A percentile compares a stretch with the other conserved stretches of the same genome.
phyloP scores from a whole-genome alignment of 2,888 invertebrate genomes.

The Trachelus tabidus region DNA sequence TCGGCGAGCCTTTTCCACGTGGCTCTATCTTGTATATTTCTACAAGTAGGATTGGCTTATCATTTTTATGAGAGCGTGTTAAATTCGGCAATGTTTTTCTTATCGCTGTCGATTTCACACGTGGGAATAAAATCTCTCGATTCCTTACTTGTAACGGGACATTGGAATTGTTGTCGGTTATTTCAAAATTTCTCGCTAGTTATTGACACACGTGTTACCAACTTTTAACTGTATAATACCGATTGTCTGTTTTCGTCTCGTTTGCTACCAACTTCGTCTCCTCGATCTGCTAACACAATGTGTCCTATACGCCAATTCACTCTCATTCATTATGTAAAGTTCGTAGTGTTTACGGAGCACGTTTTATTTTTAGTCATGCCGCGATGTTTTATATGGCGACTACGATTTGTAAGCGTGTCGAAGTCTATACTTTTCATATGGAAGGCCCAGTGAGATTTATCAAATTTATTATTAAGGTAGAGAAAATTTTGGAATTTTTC shows the following conservation, averaged over 20 bases:
- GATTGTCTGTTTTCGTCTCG: neutral
- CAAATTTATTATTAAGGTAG: neutral
- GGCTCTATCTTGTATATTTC: neutral
- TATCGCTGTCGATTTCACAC: neutral
- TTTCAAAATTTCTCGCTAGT: neutral
- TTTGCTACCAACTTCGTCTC: neutral
- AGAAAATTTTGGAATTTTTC: no score
- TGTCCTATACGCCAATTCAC: slow-evolving; percentile 36
- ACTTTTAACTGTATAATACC: neutral
- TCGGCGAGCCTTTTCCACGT: neutral
- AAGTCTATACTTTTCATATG: neutral
- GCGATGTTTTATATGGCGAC: slow-evolving; percentile 33
- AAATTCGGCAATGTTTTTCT: neutral
- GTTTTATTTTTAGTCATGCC: slow-evolving; percentile 51
- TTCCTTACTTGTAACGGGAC: no score
- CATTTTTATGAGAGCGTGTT: neutral
- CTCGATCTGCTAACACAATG: slow-evolving; percentile 10
- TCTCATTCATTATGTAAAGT: slow-evolving; percentile 62
- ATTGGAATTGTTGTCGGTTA: no score
- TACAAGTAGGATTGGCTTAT: neutral
- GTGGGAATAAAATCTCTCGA: neutral
- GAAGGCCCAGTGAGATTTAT: neutral
- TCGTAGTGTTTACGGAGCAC: slow-evolving; percentile 49
- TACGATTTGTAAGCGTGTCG: slow-evolving; percentile 28
- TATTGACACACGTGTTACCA: neutral